A percentile compares a stretch with the other conserved stretches of the same genome.
phyloP scores from a whole-genome alignment of 1,140 invertebrate genomes.

The Brachionus rotundiformis region DNA sequence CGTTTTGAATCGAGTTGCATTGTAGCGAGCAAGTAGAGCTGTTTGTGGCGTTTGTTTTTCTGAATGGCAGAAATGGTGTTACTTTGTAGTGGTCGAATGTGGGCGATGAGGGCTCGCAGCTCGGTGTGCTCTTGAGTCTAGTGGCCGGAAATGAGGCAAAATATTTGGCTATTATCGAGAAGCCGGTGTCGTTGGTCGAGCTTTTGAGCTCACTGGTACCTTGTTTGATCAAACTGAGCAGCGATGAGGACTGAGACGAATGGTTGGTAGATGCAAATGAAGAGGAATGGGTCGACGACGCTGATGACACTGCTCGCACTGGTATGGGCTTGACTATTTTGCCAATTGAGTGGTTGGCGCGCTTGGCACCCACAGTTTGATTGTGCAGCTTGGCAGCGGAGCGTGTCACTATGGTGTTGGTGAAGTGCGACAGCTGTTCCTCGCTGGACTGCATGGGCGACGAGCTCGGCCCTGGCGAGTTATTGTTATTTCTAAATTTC shows the following conservation, averaged over 20 bases:
- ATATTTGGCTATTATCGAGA: slow-evolving; percentile 47
- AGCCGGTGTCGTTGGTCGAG: background rate
- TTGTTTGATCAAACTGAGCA: slow-evolving; percentile 21
- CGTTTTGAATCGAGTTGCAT: background rate
- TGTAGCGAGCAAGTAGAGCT: background rate
- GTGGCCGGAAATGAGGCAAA: slow-evolving; percentile 48
- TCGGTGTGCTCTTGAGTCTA: background rate
- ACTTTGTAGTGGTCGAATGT: background rate
- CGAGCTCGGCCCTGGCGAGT: slow-evolving; percentile 6
- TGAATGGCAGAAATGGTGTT: slow-evolving; percentile 48
- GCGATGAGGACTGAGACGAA: background rate
- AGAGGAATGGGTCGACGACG: slow-evolving; percentile 42
- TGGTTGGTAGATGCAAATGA: slow-evolving; percentile 32
- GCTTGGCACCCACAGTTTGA: background rate
- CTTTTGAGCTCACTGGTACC: background rate
- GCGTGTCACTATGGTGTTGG: slow-evolving; percentile 6
- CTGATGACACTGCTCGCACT: slow-evolving; percentile 4
- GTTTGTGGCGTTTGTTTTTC: background rate
- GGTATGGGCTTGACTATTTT: slow-evolving; percentile 48
- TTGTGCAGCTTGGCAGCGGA: background rate
- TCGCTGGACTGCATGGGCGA: background rate
- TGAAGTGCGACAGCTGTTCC: background rate
- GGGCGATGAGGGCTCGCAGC: background rate
- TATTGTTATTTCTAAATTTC: slow-evolving; percentile 22
- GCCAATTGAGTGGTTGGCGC: background rate